Evolutionary conservation across 2,888 invertebrate species (phyloP), one percentile per base, ranked within the genome.

Genomic region (Blastobasis adustella): DNA sequence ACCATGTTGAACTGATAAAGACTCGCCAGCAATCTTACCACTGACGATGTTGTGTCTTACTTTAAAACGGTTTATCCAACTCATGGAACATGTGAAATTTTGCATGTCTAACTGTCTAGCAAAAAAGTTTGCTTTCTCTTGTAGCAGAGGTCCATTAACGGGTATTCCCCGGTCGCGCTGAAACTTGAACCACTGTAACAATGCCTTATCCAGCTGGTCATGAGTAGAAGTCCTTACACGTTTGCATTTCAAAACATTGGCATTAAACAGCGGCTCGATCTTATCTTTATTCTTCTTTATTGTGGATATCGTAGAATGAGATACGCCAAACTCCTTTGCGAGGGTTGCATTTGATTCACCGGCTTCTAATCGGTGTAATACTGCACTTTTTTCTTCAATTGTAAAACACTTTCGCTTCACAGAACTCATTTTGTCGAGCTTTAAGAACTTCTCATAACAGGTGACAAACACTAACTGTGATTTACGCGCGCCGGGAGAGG

Each of bases 71-170:
- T 57, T 49, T 54, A 59, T 56, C 57, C 57, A 59, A 56, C 56
- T 57, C 42, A 54, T 51, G 40, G 58, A 59, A 51, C 57, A 58
- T 55, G 55, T 52, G 42, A 59, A 58, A 56, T 59, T 55, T 54
- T 57, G 52, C 51, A 53, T 57, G 54, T 38, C 49, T 47, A 58
- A 44, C n/a, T n/a, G n/a, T n/a, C n/a, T n/a, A n/a, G 54, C 58
- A 55, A 58, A 58, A 53, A 54, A 53, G 52, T 57, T 60, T 47
- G 57, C 53, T 55, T 58, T 58, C 54, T 53, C 54, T 59, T 59
- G 57, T 51, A 61, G 57, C 53, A 61, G 54, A 49, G 57, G 58
- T 54, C 56, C 57, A 58, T 50, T 59, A 52, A 60, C 51, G 52
- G 55, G 53, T 49, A 54, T 52, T 54, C 49, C 52, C 53, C 53